These are phyloP conservation scores for Lepidurus couesii DNA, from an alignment of 1,140 invertebrate genomes.

Conservation along the genomic window DNA sequence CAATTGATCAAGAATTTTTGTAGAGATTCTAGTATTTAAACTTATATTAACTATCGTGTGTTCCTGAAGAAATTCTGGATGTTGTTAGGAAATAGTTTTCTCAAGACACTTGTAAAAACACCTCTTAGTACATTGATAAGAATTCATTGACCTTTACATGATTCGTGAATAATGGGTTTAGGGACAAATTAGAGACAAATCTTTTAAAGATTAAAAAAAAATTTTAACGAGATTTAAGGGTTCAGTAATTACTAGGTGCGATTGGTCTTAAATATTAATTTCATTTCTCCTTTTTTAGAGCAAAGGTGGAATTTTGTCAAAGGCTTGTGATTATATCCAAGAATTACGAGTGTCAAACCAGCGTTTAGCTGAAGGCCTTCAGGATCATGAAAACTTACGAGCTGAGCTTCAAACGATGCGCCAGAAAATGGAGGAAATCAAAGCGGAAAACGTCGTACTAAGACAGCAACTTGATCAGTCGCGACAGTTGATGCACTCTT, in stretches of 20 bases:
- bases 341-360: conserved; percentile 73
- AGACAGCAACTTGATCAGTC: conserved; percentile 48
- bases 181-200: no score
- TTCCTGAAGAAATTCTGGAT: no score
- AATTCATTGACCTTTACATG: no score
- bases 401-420: conserved; percentile 53
- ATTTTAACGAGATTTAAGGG: not conserved
- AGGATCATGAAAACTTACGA: conserved; percentile 56
- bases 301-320: conserved; percentile 91
- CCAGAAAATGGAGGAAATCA: conserved; percentile 55
- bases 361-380: conserved; percentile 55
- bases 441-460: conserved; percentile 55
- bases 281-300: conserved; percentile 57
- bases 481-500: conserved; percentile 26
- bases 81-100: no score
- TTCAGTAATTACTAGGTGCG: conserved; percentile 40
- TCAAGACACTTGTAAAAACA: no score
- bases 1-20: not conserved
- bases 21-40: not conserved
- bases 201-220: not conserved
- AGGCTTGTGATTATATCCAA: conserved; percentile 91
- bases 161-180: no score
- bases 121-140: no score
- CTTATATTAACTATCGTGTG: no score
- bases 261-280: not conserved